Base-by-base conservation (phyloP, 2,888 invertebrate species). In the Pollenia amentaria region DNA sequence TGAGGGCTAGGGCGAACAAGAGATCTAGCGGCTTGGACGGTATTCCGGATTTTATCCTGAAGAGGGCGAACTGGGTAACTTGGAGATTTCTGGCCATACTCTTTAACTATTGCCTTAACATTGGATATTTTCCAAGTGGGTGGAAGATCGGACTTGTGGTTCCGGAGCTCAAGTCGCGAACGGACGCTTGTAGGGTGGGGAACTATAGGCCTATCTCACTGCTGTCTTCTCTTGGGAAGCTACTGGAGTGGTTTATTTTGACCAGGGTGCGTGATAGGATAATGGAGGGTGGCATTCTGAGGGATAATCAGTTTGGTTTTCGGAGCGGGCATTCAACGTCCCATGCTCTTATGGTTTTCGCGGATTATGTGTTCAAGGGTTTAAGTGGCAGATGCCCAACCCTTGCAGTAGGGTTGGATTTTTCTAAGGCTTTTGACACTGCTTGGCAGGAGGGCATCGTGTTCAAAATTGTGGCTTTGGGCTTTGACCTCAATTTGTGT, bases 41-140 rank as follows among this genome's bases (percentile, higher is more conserved):
- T 0, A 29, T 76, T 4, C 64, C 76, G 7, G 76, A 76, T 11
- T 51, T 51, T 16, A 64, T 64, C 10, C 9, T 76, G 9, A 64
- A 18, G 11, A 51, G 14, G 18, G 51, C 76, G 0, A 53, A 40
- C 11, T 0, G 2, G 2, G 18, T 40, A 2, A 29, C 42, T 3
- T 55, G 51, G 64, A 2, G 2, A 14, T 77, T 44, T 46, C 4
- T 77, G 8, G 29, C 65, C 1, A 29, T 65, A 8, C 7, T 65
- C 1, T 44, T 77, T 4, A 77, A 77, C 11, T 55, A 67, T 29
- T 77, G 77, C 21, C n/a, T 65, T 0, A 77, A 77, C 9, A 14
- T 77, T 6, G 55, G 65, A 11, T 77, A 77, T 29, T 77, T 77
- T 14, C 65, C 64, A 3, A 10, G n/a, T 7, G 3, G 9, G 9